Base-by-base conservation (phyloP, 2,113 vertebrate species). In the Turnix velox region DNA sequence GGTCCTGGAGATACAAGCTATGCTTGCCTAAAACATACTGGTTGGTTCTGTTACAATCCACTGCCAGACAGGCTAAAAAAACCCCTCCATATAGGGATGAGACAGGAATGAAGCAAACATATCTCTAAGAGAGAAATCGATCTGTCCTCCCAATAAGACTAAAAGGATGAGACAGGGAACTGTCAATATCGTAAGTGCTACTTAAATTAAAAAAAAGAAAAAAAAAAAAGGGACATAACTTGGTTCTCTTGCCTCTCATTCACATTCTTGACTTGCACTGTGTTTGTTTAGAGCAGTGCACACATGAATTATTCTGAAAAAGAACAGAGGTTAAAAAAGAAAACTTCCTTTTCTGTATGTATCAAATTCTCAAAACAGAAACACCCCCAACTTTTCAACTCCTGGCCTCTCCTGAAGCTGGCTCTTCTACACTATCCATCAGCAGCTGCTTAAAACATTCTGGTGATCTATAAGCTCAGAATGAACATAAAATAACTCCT, bases 361-460 rank as follows among this genome's bases (percentile, higher is more conserved):
- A 46, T 73, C 51, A 52, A 73, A 46, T 92, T 88, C 83, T 93
- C 92, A 79, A 66, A 90, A 78, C 51, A 81, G 75, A 88, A 93
- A 78, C 63, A 46, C 87, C 81, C 78, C 59, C 86, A 39, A 39
- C 90, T 90, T 65, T 75, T 69, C 71, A 89, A 89, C 68, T n/a
- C 65, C 42, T 27, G 63, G 18, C 54, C 33, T 62, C 76, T 76
- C 28, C 57, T 55, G 77, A 74, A 75, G 69, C 80, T 83, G 85
- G 88, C 93, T 96, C 92, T 92, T 92, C 52, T 76, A 78, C 75
- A 94, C 92, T 88, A 37, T 88, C 69, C 68, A 46, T 77, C 93
- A 95, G 62, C 69, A 84, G 93, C 90, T 96, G 95, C 68, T 86
- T 89, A 63, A 86, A 94, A 96, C 77, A 90, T 84, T 81, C 66